Percentiles rank a stretch among this genome's conserved stretches.
These are phyloP conservation scores for Epinephelus cyanopodus DNA, from an alignment of 2,113 vertebrate species.

Conservation along the genomic window DNA sequence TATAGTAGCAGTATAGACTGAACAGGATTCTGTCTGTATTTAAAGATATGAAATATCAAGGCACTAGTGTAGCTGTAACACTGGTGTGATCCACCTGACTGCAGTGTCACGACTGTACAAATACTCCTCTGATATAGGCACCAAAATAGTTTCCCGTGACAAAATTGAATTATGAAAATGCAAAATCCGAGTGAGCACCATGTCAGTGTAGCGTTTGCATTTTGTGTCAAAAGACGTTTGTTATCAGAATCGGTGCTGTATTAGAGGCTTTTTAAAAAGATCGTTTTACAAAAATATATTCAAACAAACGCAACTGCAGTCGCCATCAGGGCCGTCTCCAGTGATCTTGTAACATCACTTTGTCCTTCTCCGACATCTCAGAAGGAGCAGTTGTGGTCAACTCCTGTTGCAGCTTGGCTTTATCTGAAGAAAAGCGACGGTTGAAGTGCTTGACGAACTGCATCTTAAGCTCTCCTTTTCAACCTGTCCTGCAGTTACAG, in stretches of 20 bases:
- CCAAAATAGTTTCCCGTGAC: slow-evolving; percentile 81
- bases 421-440: not conserved
- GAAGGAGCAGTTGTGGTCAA: not conserved
- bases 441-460: not conserved
- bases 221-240: slow-evolving; percentile 38
- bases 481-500: not conserved
- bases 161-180: slow-evolving; percentile 79
- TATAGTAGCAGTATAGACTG: slow-evolving; percentile 33
- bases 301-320: slow-evolving; percentile 38
- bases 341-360: not conserved
- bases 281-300: slow-evolving; percentile 73
- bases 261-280: slow-evolving; percentile 55
- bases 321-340: slow-evolving; percentile 7
- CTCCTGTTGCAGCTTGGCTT: not conserved
- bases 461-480: not conserved
- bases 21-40: slow-evolving; percentile 52
- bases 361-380: slow-evolving; percentile 13
- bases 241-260: slow-evolving; percentile 45
- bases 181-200: slow-evolving; percentile 86
- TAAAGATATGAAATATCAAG: slow-evolving; percentile 79
- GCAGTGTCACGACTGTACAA: slow-evolving; percentile 61
- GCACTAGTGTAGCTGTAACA: slow-evolving; percentile 78
- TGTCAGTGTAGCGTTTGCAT: slow-evolving; percentile 58
- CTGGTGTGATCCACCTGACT: slow-evolving; percentile 55
- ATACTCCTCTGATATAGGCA: slow-evolving; percentile 85